Conservation (phyloP, 2,113 vertebrate species). For the Crocuta crocuta region DNA sequence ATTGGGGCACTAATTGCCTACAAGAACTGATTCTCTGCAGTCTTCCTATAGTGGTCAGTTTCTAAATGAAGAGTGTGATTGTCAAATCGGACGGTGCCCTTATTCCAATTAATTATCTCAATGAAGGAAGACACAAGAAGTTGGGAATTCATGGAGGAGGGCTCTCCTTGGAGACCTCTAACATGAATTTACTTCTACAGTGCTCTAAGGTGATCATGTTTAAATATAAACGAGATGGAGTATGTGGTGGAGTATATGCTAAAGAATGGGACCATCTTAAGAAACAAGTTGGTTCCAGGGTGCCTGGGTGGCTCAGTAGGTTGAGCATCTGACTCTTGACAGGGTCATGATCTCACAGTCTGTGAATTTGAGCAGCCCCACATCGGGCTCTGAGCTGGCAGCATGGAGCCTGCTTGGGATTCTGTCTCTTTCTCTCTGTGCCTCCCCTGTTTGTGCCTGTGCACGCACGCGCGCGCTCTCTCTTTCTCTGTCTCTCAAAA, state of each 20-base stretch:
- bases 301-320: too few species aligned
- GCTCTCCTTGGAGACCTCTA: neutral
- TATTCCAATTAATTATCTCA: neutral
- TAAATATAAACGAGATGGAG: neutral
- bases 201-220: neutral
- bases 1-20: constrained; percentile 70
- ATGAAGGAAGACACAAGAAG: neutral
- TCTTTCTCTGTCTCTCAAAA: too few species aligned
- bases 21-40: constrained; percentile 66
- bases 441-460: too few species aligned
- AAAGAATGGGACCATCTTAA: neutral
- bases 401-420: too few species aligned
- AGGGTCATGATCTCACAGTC: too few species aligned
- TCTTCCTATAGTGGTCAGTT: constrained; percentile 49
- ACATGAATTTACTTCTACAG: neutral
- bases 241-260: too few species aligned
- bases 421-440: too few species aligned
- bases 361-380: too few species aligned
- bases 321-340: too few species aligned
- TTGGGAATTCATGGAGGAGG: accelerated
- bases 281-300: neutral
- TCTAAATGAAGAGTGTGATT: constrained; percentile 56
- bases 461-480: too few species aligned
- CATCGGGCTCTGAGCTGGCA: too few species aligned
- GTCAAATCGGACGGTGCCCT: neutral